Evolutionary conservation across 2,797 vertebrate species (phyloP).

Genomic region (Cirrhinus molitorella): DNA sequence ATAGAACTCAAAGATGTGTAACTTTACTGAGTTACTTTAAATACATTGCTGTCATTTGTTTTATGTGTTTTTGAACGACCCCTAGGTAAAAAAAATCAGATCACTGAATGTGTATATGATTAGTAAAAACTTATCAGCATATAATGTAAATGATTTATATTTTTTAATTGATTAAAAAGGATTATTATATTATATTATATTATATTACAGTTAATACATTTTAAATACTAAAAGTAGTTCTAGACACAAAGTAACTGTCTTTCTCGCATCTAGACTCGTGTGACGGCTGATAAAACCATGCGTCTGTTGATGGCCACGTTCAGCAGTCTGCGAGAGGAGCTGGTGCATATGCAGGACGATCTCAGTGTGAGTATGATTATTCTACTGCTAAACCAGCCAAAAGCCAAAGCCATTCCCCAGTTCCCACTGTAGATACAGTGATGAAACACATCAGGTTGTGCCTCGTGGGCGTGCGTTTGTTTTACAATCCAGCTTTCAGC

Average conservation of each 20-base stretch:
- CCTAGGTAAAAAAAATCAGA: neutral
- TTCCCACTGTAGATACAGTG: neutral
- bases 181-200: neutral
- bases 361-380: slow-evolving; percentile 79
- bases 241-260: neutral
- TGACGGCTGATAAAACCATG: slow-evolving; percentile 91
- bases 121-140: neutral
- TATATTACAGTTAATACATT: neutral
- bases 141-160: neutral
- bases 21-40: neutral
- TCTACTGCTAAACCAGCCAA: neutral
- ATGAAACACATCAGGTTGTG: neutral
- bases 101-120: too few relatives aligned
- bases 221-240: neutral
- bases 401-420: neutral
- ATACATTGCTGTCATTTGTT: neutral
- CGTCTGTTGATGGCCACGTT: slow-evolving; percentile 92
- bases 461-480: neutral
- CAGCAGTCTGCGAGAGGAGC: slow-evolving; percentile 90
- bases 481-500: slow-evolving; percentile 8
- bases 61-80: neutral
- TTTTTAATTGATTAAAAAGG: neutral
- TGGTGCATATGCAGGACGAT: slow-evolving; percentile 91
- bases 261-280: slow-evolving; percentile 82
- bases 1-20: neutral